These are phyloP conservation scores for Neoascia interrupta DNA, from an alignment of 2,888 invertebrate species.

Conservation along the genomic window DNA sequence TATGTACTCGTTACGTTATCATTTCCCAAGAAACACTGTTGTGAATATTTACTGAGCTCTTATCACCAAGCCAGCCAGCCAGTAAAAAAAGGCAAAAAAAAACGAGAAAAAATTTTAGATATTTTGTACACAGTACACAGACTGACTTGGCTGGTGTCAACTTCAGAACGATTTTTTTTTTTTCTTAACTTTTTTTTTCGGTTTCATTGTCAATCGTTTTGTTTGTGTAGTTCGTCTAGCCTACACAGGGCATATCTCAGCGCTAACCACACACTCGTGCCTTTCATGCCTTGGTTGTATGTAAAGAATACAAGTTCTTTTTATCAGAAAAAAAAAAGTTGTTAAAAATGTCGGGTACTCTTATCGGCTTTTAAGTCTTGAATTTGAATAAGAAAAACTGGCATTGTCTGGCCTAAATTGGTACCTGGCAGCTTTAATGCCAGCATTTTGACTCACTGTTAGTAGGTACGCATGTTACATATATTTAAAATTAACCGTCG, in stretches of 20 bases:
- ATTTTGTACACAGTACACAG: too few species aligned
- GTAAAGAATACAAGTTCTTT: too few species aligned
- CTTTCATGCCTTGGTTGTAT: too few species aligned
- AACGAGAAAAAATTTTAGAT: neutral
- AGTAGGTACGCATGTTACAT: too few species aligned
- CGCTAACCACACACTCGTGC: conserved; percentile 7
- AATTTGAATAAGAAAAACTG: conserved; percentile 67
- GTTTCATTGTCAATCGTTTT: conserved; percentile 11
- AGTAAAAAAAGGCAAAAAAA: conserved; percentile 4
- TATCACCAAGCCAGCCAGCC: conserved; percentile 17
- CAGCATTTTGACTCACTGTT: too few species aligned
- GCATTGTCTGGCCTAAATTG: conserved; percentile 64
- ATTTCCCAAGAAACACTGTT: too few species aligned
- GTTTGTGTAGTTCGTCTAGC: conserved; percentile 51
- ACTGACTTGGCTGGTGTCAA: conserved; percentile 18
- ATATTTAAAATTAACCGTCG: too few species aligned
- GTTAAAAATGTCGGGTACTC: conserved; percentile 1
- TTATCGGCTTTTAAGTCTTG: too few species aligned
- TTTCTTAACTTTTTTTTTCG: conserved; percentile 10
- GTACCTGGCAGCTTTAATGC: too few species aligned
- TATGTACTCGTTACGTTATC: too few species aligned
- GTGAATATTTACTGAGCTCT: conserved; percentile 26
- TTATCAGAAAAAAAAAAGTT: too few species aligned
- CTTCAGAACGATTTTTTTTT: conserved; percentile 10
- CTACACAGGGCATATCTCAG: conserved; percentile 21